phyloP scores from a whole-genome alignment of 2,797 vertebrate species.

The Hypotaenidia okinawae region DNA sequence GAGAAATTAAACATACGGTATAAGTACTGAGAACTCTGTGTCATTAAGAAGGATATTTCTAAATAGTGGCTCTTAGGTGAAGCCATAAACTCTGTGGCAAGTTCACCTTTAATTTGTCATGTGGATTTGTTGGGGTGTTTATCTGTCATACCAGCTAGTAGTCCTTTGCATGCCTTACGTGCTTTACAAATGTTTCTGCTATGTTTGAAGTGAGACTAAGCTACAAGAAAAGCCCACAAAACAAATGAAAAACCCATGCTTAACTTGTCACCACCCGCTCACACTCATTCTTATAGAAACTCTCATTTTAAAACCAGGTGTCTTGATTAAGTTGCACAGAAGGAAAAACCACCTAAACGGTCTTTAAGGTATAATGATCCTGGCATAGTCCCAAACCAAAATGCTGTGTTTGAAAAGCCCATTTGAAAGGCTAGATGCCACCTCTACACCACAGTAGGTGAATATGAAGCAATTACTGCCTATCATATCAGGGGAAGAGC shows the following conservation, averaged over 20 bases:
- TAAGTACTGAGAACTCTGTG: neutral
- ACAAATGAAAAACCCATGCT: neutral
- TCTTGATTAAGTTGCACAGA: neutral
- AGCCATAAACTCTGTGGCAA: neutral
- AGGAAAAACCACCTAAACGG: neutral
- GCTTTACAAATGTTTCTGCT: neutral
- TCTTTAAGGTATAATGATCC: neutral
- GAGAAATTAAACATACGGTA: neutral
- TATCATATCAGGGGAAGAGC: neutral
- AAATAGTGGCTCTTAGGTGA: neutral
- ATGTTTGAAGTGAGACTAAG: neutral
- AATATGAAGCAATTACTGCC: neutral
- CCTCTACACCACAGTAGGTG: neutral
- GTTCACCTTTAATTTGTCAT: neutral
- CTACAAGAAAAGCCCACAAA: neutral
- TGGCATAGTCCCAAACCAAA: conserved; percentile 38
- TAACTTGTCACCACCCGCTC: neutral
- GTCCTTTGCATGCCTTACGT: neutral
- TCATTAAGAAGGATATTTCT: neutral
- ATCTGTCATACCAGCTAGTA: neutral
- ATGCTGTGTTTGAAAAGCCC: neutral
- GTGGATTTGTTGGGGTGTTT: rapidly evolving
- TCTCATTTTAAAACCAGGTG: neutral
- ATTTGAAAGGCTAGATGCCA: neutral
- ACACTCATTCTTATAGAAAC: neutral